Base-by-base conservation (phyloP, 92 coral and sea anemone genomes). In the Zoanthus solanderi region DNA sequence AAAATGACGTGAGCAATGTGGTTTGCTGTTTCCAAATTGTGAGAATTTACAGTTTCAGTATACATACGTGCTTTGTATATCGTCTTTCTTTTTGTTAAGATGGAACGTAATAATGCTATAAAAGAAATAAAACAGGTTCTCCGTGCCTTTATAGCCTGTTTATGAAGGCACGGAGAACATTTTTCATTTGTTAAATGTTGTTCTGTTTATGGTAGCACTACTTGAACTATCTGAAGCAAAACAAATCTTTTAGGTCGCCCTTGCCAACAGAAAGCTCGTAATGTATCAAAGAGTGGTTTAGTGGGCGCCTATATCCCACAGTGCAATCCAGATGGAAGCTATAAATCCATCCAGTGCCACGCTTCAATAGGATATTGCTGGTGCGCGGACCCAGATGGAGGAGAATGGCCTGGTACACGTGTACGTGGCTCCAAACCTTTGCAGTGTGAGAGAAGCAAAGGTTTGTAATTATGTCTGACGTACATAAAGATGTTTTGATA, bases 361-460 rank as follows among this genome's bases (percentile, higher is more conserved):
- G 84, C 34, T 63, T 78, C 84, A 18, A 78, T 71, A 13, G 84
- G 84, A 6, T 78, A 57, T 52, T 79, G 84, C 71, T 79, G 84
- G 84, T 79, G 84, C 84, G 53, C 57, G 72, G 53, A 66, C 84
- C 72, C 72, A 17, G 84, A 79, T 44, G 84, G 84, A 42, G 44
- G 56, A 14, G 44, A 79, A 79, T 79, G 84, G 84, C 84, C 84
- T 79, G 84, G 84, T 60, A 79, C 84, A 15, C 29, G 60, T 7
- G 84, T 79, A 28, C 50, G 84, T 9, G 72, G 56, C 74, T 69
- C 44, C 6, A 50, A 47, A 46, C 42, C 31, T 60, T 66, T 66
- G 16, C 17, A 79, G 53, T 79, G 84, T 61, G 72, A 60, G 34
- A 79, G 61, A 47, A 61, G 71, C 8, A 63, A 79, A 79, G 84